Evolutionary conservation across 1,140 invertebrate species (phyloP), one percentile per base, ranked within the genome.

Genomic region (Agraylea sexmaculata): DNA sequence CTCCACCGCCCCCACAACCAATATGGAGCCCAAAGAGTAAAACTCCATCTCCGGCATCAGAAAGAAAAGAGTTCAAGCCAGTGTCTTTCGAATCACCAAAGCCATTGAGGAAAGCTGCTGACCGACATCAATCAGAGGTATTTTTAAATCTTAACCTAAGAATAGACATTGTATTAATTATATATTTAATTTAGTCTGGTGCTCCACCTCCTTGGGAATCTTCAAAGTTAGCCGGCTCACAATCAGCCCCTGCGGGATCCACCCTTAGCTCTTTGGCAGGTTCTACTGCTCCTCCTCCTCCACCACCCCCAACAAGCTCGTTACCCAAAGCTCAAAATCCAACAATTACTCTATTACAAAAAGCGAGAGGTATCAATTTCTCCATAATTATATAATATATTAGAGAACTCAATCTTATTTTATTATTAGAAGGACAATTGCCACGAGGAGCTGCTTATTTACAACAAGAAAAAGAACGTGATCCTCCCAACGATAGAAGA

Each of bases 291-390:
- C 35, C 40, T 2, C 20, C 58, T 52, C 43, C 53, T 56, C 2
- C 50, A 3, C 42, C 40, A 19, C 33, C 46, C 8, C 37, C 33
- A 21, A 20, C 37, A 42, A 18, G 57, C 52, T 43, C 50, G 57
- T 0, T 89, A 48, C 86, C 86, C 6, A 71, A 74, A 53, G 83
- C 80, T 19, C 86, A 87, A 64, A 89, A 87, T 66, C 85, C 87
- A 4, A 88, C 85, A 3, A 82, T 91, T 47, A 90, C 85, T 2
- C 61, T 91, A 32, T 68, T 91, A 33, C 85, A 90, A 62, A 89
- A 88, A 69, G 85, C 83, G 29, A 71, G 87, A 80, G 86, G 87
- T 89, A 66, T 25, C 23, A 25, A 25, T n/a, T 25, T 7, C 23
- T 12, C 7, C 18, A 21, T 36, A 19, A 36, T 25, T 25, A 25